These are phyloP conservation scores for Lepus oiostolus DNA, from an alignment of 2,797 vertebrate genomes.

Conservation along the genomic window DNA sequence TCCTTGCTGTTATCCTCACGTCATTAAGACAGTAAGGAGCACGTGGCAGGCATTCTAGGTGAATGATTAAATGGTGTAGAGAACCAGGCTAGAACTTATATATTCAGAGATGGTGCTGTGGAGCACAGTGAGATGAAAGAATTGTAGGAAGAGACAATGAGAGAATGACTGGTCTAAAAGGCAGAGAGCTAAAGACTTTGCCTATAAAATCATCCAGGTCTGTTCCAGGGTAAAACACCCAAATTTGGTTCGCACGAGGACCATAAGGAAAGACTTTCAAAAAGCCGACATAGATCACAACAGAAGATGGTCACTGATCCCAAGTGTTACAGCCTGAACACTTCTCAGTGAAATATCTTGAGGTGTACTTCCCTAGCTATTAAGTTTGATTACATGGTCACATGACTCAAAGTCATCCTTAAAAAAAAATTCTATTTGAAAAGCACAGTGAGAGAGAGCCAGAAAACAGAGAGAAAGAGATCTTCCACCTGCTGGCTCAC, in stretches of 20 bases:
- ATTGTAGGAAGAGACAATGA: background rate
- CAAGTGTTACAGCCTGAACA: background rate
- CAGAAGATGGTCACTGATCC: background rate
- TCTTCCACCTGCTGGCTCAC: too few relatives aligned
- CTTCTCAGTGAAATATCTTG: background rate
- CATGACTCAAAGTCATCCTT: constrained; percentile 22
- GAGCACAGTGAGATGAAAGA: background rate
- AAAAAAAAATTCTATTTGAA: background rate
- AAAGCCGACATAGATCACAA: background rate
- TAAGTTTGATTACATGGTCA: constrained; percentile 36
- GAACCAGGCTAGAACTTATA: constrained; percentile 16
- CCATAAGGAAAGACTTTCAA: background rate
- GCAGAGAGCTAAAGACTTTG: background rate
- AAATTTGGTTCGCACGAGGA: background rate
- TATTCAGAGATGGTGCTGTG: background rate
- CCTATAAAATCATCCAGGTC: background rate
- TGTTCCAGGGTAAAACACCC: background rate
- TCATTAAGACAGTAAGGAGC: background rate
- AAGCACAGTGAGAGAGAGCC: too few relatives aligned
- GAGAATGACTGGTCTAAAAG: background rate
- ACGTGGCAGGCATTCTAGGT: background rate
- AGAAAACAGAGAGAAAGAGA: too few relatives aligned
- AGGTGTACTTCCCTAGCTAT: too few relatives aligned
- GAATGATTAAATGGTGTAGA: background rate
- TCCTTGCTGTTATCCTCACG: background rate